These are phyloP conservation scores for Zaprionus lineosus DNA, from an alignment of 2,888 invertebrate genomes.

Conservation along the genomic window DNA sequence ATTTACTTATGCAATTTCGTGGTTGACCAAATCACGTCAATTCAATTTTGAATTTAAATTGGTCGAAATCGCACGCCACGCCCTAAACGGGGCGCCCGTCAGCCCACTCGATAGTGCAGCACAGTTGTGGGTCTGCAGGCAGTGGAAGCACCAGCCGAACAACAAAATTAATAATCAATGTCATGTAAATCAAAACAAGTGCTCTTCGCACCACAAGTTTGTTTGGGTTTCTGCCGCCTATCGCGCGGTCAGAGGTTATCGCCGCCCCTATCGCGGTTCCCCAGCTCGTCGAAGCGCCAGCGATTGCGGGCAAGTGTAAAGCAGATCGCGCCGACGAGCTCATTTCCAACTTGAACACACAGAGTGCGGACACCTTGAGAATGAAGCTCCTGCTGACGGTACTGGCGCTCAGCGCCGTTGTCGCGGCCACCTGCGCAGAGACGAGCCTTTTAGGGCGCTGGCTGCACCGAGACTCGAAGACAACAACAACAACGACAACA, in stretches of 20 bases:
- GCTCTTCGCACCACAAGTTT: neutral
- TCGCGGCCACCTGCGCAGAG: slow-evolving; percentile 14
- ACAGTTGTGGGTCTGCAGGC: no score
- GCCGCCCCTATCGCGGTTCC: slow-evolving; percentile 4
- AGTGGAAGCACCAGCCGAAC: no score
- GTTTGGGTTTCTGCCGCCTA: slow-evolving; percentile 12
- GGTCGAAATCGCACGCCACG: slow-evolving; percentile 33
- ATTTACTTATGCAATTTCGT: slow-evolving; percentile 68
- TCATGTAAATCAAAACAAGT: neutral
- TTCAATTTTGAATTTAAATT: slow-evolving; percentile 58
- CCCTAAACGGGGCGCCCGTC: slow-evolving; percentile 8
- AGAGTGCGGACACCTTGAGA: slow-evolving; percentile 20
- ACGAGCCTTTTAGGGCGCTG: slow-evolving; percentile 29
- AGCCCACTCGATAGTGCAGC: neutral
- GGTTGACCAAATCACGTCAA: slow-evolving; percentile 57
- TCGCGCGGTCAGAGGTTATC: slow-evolving; percentile 35
- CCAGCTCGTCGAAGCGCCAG: neutral
- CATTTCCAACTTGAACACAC: slow-evolving; percentile 23
- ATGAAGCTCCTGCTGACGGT: slow-evolving; percentile 49
- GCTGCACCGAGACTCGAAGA: slow-evolving; percentile 25
- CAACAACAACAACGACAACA: slow-evolving; percentile 28
- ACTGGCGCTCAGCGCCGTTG: slow-evolving; percentile 15
- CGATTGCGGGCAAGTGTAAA: slow-evolving; percentile 7
- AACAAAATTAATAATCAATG: no score
- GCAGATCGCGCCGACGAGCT: slow-evolving; percentile 1